Percentiles rank a stretch among this genome's conserved stretches.
Conservation (phyloP, 2,113 vertebrate genomes). For the Urocolius indicus region DNA sequence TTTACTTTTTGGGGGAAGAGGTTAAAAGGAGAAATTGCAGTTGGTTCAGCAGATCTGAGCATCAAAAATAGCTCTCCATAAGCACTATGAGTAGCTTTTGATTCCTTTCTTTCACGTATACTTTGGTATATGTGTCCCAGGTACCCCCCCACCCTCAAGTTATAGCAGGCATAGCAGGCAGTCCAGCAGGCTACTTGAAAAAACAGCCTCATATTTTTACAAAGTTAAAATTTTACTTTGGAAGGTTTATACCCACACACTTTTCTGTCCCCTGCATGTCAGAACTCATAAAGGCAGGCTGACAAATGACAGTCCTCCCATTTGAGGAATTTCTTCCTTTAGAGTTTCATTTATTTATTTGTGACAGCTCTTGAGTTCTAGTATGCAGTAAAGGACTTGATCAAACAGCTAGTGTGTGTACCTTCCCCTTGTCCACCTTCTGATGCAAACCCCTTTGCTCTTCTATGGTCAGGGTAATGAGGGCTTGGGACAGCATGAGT, state of each 20-base stretch:
- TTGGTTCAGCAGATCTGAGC: not conserved
- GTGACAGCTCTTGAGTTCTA: not conserved
- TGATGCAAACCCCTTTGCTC: not conserved
- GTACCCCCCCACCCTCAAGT: not conserved
- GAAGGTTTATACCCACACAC: not conserved
- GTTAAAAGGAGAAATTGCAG: not conserved
- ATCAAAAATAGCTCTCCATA: not conserved
- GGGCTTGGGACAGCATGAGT: not conserved
- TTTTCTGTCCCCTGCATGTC: not conserved
- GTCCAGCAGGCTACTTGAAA: not conserved
- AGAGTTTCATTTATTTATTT: not conserved
- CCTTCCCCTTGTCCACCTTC: not conserved
- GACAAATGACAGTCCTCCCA: not conserved
- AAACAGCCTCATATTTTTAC: not conserved
- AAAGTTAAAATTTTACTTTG: not conserved
- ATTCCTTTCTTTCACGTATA: not conserved
- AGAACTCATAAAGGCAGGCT: not conserved
- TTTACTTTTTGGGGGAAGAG: not conserved
- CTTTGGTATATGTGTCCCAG: not conserved
- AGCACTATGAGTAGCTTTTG: not conserved
- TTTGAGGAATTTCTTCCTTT: not conserved
- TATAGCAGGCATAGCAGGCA: not conserved
- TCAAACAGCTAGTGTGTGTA: accelerated
- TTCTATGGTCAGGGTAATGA: not conserved
- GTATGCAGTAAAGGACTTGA: not conserved